A percentile compares a stretch with the other conserved stretches of the same genome.
Evolutionary conservation across 2,888 invertebrate species (phyloP).

Genomic region (Fissipunctia ypsillon): DNA sequence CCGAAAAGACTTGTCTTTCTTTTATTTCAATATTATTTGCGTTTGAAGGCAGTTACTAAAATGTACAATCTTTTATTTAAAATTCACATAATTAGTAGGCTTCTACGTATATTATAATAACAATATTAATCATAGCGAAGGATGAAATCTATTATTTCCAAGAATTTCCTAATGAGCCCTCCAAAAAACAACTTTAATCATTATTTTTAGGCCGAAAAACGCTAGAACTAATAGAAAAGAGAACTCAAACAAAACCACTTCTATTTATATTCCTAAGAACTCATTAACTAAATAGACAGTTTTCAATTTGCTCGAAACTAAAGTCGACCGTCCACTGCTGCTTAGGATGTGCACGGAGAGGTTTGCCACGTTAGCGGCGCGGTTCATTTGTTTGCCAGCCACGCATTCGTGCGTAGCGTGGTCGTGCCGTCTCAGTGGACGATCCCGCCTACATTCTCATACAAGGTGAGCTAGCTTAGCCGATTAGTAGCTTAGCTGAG

Average conservation of each 20-base stretch:
- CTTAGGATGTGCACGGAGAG: not conserved
- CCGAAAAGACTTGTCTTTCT: not conserved
- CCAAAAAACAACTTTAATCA: not conserved
- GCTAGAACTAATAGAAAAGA: conserved; percentile 8
- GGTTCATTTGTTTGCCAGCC: not conserved
- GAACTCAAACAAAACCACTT: conserved; percentile 16
- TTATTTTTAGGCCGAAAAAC: not conserved
- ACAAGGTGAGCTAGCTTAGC: not conserved
- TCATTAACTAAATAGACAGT: conserved; percentile 44
- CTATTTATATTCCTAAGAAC: conserved; percentile 30
- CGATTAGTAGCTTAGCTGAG: not conserved
- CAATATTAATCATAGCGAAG: too few species aligned
- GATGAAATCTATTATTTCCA: too few species aligned
- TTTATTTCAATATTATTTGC: not conserved
- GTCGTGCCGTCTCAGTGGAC: not conserved
- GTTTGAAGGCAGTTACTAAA: not conserved
- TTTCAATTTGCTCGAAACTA: conserved; percentile 43
- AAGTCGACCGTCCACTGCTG: not conserved
- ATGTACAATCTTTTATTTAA: not conserved
- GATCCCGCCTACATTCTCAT: not conserved
- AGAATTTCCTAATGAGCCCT: not conserved
- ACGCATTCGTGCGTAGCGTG: not conserved
- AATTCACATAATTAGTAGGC: not conserved
- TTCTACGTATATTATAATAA: not conserved
- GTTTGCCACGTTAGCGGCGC: too few species aligned